These are phyloP conservation scores for Brienomyrus brachyistius DNA, from an alignment of 2,113 vertebrate species.

Conservation along the genomic window DNA sequence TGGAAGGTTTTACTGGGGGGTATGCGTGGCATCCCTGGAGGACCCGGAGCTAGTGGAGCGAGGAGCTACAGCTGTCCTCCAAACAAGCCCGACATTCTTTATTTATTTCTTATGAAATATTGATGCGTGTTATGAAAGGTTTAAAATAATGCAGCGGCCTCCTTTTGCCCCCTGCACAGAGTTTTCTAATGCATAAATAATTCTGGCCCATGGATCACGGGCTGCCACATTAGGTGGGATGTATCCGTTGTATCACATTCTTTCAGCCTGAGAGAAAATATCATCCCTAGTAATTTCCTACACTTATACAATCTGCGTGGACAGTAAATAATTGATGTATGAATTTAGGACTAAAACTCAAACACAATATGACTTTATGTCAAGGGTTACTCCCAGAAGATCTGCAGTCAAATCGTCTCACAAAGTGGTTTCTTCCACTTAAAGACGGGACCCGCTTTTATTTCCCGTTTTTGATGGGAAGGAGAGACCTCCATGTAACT, in stretches of 20 bases:
- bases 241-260: conserved; percentile 91
- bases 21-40: conserved; percentile 84
- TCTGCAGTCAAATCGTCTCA: conserved; percentile 86
- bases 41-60: conserved; percentile 79
- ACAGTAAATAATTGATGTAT: conserved; percentile 99
- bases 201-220: conserved; percentile 78
- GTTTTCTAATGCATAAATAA: conserved; percentile 99
- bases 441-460: conserved; percentile 39
- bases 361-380: conserved; percentile 99
- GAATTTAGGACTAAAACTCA: conserved; percentile 99
- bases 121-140: conserved; percentile 99
- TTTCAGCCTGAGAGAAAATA: conserved; percentile 99
- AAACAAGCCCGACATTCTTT: conserved; percentile 98
- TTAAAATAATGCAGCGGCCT: conserved; percentile 99
- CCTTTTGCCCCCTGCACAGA: conserved; percentile 69
- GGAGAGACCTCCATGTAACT: conserved; percentile 49
- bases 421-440: conserved; percentile 87
- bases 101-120: conserved; percentile 99
- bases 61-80: conserved; percentile 98
- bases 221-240: conserved; percentile 75
- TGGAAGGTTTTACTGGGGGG: conserved; percentile 92
- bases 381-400: conserved; percentile 97
- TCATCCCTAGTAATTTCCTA: conserved; percentile 98
- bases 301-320: conserved; percentile 93
- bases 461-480: conserved; percentile 61